Evolutionary conservation across 2,113 vertebrate species (phyloP).

Genomic region (Dolichotis patagonum): DNA sequence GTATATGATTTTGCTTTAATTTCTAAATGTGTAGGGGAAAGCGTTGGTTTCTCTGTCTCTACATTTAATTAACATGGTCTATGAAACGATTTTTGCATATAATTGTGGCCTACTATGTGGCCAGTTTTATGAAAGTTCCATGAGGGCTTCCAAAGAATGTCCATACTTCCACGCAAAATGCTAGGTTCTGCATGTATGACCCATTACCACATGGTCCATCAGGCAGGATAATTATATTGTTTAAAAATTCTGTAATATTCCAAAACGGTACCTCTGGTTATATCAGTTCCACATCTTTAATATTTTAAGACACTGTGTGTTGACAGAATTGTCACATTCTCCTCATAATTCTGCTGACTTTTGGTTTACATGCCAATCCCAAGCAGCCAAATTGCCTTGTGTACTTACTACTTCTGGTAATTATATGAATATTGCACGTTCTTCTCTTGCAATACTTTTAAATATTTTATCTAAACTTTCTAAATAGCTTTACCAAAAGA

Average conservation of each 20-base stretch:
- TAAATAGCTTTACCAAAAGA: background rate
- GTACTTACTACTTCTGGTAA: background rate
- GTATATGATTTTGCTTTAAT: background rate
- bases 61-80: background rate
- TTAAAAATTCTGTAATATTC: background rate
- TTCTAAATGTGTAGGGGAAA: background rate
- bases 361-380: background rate
- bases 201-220: background rate
- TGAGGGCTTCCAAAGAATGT: background rate
- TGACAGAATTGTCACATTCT: background rate
- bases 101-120: background rate
- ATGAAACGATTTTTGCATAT: background rate
- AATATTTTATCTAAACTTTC: constrained; percentile 24
- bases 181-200: background rate
- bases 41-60: background rate
- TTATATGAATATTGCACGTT: background rate
- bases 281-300: background rate
- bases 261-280: background rate
- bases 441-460: background rate
- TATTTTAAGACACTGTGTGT: background rate
- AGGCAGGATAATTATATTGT: background rate
- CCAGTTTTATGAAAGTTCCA: background rate
- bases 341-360: constrained; percentile 31
- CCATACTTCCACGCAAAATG: background rate
- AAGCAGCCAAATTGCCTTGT: background rate